Evolutionary conservation across 2,888 invertebrate genomes (phyloP).

Genomic region (Ceramica pisi): DNA sequence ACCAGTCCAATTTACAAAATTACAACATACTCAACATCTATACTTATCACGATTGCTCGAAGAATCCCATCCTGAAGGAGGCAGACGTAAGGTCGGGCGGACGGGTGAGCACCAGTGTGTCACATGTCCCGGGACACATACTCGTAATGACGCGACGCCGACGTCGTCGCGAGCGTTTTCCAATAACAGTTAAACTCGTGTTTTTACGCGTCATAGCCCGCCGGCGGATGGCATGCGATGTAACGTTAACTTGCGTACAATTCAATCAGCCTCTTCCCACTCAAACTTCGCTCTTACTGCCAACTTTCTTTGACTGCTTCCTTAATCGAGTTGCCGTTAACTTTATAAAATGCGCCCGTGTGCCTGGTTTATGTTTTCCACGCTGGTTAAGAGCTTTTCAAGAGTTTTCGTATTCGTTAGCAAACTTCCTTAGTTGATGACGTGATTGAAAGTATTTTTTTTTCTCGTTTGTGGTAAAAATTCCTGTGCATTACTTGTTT

Average conservation of each 20-base stretch:
- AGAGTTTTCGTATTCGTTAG: conserved; percentile 83
- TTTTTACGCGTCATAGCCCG: conserved; percentile 57
- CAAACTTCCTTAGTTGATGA: conserved; percentile 77
- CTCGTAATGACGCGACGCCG: conserved; percentile 43
- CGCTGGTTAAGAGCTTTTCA: conserved; percentile 85
- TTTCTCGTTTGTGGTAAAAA: conserved; percentile 54
- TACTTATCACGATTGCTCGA: not conserved
- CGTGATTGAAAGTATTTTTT: conserved; percentile 71
- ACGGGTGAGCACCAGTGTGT: conserved; percentile 23
- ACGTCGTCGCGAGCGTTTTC: conserved; percentile 54
- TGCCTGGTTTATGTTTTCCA: conserved; percentile 86
- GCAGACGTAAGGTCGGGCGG: not conserved
- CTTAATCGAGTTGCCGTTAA: conserved; percentile 87
- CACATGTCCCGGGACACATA: conserved; percentile 41
- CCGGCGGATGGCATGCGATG: conserved; percentile 59
- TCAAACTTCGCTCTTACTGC: conserved; percentile 78
- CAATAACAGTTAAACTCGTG: conserved; percentile 64
- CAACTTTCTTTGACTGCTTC: conserved; percentile 83
- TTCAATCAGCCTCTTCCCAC: conserved; percentile 78
- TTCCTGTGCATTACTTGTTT: conserved; percentile 24
- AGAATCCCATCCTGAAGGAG: not conserved
- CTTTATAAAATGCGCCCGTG: conserved; percentile 87
- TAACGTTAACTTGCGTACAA: conserved; percentile 74
- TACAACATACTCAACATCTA: not conserved
- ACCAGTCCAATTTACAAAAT: not conserved